These are phyloP conservation scores for Cavia aperea DNA, from an alignment of 2,113 vertebrate genomes.

Conservation along the genomic window DNA sequence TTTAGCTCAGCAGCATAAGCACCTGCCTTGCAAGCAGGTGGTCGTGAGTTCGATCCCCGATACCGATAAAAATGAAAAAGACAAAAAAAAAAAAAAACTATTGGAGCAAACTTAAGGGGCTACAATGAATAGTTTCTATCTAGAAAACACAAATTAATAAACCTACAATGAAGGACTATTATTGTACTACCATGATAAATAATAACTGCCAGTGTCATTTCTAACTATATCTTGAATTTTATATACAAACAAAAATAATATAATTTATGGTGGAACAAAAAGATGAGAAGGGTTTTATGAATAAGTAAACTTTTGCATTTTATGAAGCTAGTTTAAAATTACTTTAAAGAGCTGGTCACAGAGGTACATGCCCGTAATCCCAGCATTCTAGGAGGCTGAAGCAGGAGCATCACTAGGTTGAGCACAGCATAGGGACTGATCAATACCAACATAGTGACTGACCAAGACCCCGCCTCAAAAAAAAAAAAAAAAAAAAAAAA, in stretches of 20 bases:
- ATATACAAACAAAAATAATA: slow-evolving; percentile 38
- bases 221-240: slow-evolving; percentile 2
- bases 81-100: neutral
- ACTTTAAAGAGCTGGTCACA: neutral
- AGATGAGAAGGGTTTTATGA: neutral
- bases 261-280: neutral
- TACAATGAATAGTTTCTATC: neutral
- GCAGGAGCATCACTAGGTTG: neutral
- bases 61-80: too few species aligned
- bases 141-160: slow-evolving; percentile 21
- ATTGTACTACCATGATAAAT: neutral
- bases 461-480: neutral
- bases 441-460: neutral
- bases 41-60: too few species aligned
- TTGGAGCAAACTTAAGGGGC: neutral
- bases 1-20: too few species aligned
- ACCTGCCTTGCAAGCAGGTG: too few species aligned
- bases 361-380: neutral
- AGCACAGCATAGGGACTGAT: neutral
- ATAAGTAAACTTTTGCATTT: neutral
- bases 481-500: neutral
- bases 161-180: neutral
- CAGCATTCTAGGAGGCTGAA: neutral
- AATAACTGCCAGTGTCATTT: neutral
- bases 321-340: neutral